Base-by-base conservation (phyloP, 2,113 vertebrate species). In the Cololabis saira region DNA sequence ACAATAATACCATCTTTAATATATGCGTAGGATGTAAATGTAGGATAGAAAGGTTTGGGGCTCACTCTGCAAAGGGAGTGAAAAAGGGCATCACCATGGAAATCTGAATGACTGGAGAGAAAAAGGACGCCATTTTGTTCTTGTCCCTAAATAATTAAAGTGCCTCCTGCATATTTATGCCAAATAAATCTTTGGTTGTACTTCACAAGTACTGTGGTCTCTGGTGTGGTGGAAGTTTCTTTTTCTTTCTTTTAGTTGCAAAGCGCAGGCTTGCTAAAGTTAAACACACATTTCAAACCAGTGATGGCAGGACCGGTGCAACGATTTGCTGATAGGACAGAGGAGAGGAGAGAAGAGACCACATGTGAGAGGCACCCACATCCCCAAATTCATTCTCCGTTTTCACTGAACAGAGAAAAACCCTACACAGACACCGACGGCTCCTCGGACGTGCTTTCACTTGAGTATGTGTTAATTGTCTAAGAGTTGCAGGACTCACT, bases 271-370 rank as follows among this genome's bases (percentile, higher is more conserved):
- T 78, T 61, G 76, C 60, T 72, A 41, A 62, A 81, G 56, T 87
- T 64, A 92, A 91, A 93, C 93, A 91, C 91, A 94, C 93, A 89
- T 94, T 94, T 93, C 85, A 92, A 91, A 90, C 90, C 88, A 80
- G 87, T 24, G 85, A 92, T 85, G 85, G 63, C 80, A 15, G 90
- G 87, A 71, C 53, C 79, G 21, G 78, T 62, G 75, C 83, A 76
- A 50, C 85, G 89, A 92, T 90, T 89, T 12, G 90, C 93, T 93
- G 84, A 91, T 78, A 85, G 74, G 63, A 90, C 69, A 92, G 61
- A 89, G 83, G 72, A 92, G 61, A 89, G 83, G 72, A 88, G 80
- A 86, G 67, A 86, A 82, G 76, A 85, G 49, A 88, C 61, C 37
- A 73, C 63, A 76, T 76, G 64, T 76, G 78, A 88, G 57, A 76